Conservation (phyloP, 1,140 invertebrate species). For the Drosophila ironensis region DNA sequence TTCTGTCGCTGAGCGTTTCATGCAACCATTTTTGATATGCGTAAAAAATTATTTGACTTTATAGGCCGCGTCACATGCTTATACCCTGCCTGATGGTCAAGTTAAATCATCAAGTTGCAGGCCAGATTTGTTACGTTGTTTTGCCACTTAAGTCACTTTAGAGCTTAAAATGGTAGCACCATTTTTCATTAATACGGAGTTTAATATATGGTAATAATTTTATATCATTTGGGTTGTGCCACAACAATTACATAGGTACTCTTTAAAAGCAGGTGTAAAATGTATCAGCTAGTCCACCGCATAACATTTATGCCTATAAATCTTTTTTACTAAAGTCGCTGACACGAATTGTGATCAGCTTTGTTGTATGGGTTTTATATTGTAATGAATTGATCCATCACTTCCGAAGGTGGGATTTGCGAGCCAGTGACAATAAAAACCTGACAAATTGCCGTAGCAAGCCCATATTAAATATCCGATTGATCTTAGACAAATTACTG, state of each 20-base stretch:
- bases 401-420: slow-evolving; percentile 22
- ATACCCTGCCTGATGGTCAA: neutral
- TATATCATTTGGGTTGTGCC: too few species aligned
- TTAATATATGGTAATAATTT: too few species aligned
- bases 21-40: slow-evolving; percentile 57
- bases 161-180: too few species aligned
- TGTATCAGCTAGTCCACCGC: neutral
- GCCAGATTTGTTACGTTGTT: too few species aligned
- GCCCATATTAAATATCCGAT: slow-evolving; percentile 3
- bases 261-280: too few species aligned
- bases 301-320: slow-evolving; percentile 44
- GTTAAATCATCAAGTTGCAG: neutral
- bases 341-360: slow-evolving; percentile 33
- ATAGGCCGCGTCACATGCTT: neutral
- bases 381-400: slow-evolving; percentile 37
- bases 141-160: too few species aligned
- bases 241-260: too few species aligned
- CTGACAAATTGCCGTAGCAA: slow-evolving; percentile 17
- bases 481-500: slow-evolving; percentile 20
- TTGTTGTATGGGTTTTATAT: slow-evolving; percentile 35
- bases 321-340: slow-evolving; percentile 46
- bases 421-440: slow-evolving; percentile 13
- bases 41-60: slow-evolving; percentile 21
- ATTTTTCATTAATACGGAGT: too few species aligned
- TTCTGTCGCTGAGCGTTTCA: neutral